These are phyloP conservation scores for Pilophorus perplexus DNA, from an alignment of 2,888 invertebrate species.

Conservation along the genomic window DNA sequence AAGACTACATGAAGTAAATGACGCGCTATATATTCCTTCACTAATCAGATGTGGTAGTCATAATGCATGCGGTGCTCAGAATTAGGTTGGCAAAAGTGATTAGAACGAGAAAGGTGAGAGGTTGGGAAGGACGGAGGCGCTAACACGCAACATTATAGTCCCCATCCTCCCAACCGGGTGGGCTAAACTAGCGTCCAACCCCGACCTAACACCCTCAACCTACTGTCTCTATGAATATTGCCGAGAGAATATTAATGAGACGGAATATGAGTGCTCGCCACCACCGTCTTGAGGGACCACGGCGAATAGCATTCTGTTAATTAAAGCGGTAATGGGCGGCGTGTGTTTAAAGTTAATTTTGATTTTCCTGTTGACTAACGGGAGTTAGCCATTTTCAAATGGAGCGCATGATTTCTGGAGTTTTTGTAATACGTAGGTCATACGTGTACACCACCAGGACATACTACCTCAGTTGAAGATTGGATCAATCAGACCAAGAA, in stretches of 20 bases:
- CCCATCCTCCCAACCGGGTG: not conserved
- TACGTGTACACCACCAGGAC: too few species aligned
- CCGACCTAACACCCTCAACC: not conserved
- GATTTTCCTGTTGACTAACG: not conserved
- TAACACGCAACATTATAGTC: conserved; percentile 4
- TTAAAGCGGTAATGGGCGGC: not conserved
- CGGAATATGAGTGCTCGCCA: not conserved
- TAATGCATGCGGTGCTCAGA: conserved; percentile 27
- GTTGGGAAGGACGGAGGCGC: not conserved
- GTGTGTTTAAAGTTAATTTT: not conserved
- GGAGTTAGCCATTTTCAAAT: too few species aligned
- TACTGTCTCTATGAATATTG: conserved; percentile 1
- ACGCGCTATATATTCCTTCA: conserved; percentile 34
- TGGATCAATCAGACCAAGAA: too few species aligned
- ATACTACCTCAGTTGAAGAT: too few species aligned
- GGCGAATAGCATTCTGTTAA: not conserved
- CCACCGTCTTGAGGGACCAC: not conserved
- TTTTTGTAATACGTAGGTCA: too few species aligned
- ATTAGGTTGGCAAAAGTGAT: conserved; percentile 36
- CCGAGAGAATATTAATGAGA: not conserved
- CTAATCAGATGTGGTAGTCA: conserved; percentile 17
- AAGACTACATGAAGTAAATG: conserved; percentile 23
- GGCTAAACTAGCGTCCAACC: not conserved
- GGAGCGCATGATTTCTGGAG: too few species aligned
- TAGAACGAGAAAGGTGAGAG: conserved; percentile 5